Conservation (phyloP, 2,797 vertebrate species). For the Falco rusticolus region DNA sequence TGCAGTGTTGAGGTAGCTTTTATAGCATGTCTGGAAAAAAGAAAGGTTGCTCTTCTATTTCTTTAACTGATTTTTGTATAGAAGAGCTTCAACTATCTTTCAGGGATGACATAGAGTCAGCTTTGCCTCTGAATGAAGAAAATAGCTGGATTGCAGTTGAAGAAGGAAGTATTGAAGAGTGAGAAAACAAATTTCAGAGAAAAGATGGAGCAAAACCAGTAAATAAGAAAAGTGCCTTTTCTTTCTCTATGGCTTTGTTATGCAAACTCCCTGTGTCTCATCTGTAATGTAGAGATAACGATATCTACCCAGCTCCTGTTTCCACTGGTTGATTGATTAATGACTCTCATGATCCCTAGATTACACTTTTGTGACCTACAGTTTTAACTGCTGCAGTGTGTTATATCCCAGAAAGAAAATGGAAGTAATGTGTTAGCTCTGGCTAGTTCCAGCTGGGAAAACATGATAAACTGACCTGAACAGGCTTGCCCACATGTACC, state of each 20-base stretch:
- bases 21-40: background rate
- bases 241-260: constrained; percentile 3
- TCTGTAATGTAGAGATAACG: constrained; percentile 33
- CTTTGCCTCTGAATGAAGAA: constrained; percentile 4
- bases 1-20: background rate
- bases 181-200: background rate
- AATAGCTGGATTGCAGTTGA: background rate
- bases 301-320: constrained; percentile 3
- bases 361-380: constrained; percentile 31
- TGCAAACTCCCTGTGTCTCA: constrained; percentile 6
- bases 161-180: background rate
- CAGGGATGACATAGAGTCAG: background rate
- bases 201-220: background rate
- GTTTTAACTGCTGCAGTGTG: background rate
- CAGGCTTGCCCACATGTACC: background rate
- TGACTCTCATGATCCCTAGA: constrained; percentile 25
- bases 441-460: constrained; percentile 41
- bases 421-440: constrained; percentile 18
- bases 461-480: constrained; percentile 31
- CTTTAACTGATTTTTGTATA: background rate
- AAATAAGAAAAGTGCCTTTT: background rate
- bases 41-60: background rate
- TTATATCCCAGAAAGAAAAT: constrained; percentile 25
- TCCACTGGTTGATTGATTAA: constrained; percentile 52
- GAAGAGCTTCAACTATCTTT: background rate